Evolutionary conservation across 2,113 vertebrate species (phyloP).

Genomic region (Sinocyclocheilus anophthalmus): DNA sequence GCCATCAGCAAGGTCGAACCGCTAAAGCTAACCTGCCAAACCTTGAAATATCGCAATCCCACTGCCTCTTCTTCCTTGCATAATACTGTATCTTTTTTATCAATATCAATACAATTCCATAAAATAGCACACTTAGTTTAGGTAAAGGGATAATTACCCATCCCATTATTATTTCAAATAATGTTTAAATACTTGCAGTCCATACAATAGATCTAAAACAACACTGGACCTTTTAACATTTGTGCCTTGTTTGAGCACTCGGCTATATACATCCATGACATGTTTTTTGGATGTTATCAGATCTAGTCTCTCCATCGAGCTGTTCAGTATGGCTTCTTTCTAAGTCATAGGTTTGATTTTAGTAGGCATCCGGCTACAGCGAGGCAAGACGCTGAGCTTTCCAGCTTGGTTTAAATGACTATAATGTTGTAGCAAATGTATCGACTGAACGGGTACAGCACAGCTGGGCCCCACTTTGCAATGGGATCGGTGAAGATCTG

Average conservation of each 20-base stretch:
- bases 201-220: too few species aligned
- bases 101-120: too few species aligned
- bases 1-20: too few species aligned
- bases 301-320: not conserved
- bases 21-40: too few species aligned
- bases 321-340: not conserved
- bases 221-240: not conserved
- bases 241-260: not conserved
- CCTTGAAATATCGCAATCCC: too few species aligned
- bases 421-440: not conserved
- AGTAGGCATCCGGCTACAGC: not conserved
- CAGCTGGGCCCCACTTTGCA: conserved; percentile 6
- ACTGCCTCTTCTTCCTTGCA: too few species aligned
- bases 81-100: too few species aligned
- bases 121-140: too few species aligned
- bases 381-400: not conserved
- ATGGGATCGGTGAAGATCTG: not conserved
- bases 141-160: too few species aligned
- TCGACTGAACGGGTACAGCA: conserved; percentile 1
- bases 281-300: not conserved
- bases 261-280: not conserved
- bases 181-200: too few species aligned
- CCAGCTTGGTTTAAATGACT: not conserved
- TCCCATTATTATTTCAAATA: too few species aligned
- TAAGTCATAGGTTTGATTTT: not conserved